Evolutionary conservation across 2,797 vertebrate species (phyloP), one percentile per base, ranked within the genome.

Genomic region (Setipinna tenuifilis): DNA sequence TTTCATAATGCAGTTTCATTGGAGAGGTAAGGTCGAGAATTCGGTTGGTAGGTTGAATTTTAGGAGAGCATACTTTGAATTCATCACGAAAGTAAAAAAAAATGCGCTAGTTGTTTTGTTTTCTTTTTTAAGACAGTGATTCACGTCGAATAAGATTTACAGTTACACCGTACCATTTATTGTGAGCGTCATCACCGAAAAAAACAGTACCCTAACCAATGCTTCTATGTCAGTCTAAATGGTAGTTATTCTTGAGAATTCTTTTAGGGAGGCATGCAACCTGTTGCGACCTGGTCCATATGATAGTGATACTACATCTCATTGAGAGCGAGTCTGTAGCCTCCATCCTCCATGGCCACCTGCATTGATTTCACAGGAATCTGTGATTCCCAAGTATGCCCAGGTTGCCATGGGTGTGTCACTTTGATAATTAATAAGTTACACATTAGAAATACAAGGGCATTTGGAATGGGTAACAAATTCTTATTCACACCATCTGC

Each of bases 271-370:
- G 46, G 28, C 21, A 44, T 58, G 59, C 82, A 85, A 88, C 87
- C 85, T 87, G 87, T 88, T 88, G 87, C 87, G 23, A 78, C 71
- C 71, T 44, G 31, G 31, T 78, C 41, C 71, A 78, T 78, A 21
- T 21, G 65, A 19, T 35, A 71, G 28, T 3, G 35, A 21, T 41
- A 3, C 35, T 21, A 17, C 19, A 17, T 10, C 71, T 44, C 62
- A 25, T 25, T 28, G 62, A 68, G 65, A 5, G 65, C 28, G 28
- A 2, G 68, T 75, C 28, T 75, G 19, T 41, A 16, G 23, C n/a
- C n/a, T n/a, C n/a, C n/a, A 10, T 65, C 16, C 14, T 31, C 25
- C 25, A 68, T 28, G 12, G 23, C 10, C 25, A 71, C 65, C 28
- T 71, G 65, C 28, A 65, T 28, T 25, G 62, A 65, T 41, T 19